These are phyloP conservation scores for Montipora capricornis DNA, from an alignment of 64 coral and sea anemone species.

Conservation along the genomic window DNA sequence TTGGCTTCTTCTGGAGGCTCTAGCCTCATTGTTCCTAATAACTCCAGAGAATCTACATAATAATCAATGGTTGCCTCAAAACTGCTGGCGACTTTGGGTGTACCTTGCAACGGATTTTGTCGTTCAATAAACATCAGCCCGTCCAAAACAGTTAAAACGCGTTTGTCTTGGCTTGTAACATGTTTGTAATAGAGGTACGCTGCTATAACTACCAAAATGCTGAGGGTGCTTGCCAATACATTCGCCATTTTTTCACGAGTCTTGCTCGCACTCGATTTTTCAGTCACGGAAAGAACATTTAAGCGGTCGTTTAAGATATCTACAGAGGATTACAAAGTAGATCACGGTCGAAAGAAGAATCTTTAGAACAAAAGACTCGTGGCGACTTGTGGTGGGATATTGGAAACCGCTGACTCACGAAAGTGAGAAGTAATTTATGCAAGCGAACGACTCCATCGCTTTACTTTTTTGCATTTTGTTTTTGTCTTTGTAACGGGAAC, in stretches of 20 bases:
- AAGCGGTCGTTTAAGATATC: not conserved
- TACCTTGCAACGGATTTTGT: slow-evolving; percentile 24
- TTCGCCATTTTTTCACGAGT: not conserved
- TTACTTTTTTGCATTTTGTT: too few relatives aligned
- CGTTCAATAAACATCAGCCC: slow-evolving; percentile 9
- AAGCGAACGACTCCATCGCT: too few relatives aligned
- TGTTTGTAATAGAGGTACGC: slow-evolving; percentile 27
- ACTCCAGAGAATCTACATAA: slow-evolving; percentile 57
- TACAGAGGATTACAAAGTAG: too few relatives aligned
- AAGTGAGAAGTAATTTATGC: too few relatives aligned
- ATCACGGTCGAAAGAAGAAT: too few relatives aligned
- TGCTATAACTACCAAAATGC: slow-evolving; percentile 10
- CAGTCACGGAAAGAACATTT: not conserved
- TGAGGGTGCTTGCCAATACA: not conserved
- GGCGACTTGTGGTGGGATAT: too few relatives aligned
- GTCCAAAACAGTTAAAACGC: slow-evolving; percentile 13
- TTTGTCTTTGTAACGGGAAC: too few relatives aligned
- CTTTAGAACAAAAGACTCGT: too few relatives aligned
- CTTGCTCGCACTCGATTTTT: not conserved
- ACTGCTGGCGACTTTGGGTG: slow-evolving; percentile 35
- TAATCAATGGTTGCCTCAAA: slow-evolving; percentile 87
- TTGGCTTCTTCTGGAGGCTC: slow-evolving; percentile 65
- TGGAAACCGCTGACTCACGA: too few relatives aligned
- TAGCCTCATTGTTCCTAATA: slow-evolving; percentile 69
- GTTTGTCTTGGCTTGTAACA: not conserved